Evolutionary conservation across 2,113 vertebrate species (phyloP), one percentile per base, ranked within the genome.

Genomic region (Takifugu flavidus): DNA sequence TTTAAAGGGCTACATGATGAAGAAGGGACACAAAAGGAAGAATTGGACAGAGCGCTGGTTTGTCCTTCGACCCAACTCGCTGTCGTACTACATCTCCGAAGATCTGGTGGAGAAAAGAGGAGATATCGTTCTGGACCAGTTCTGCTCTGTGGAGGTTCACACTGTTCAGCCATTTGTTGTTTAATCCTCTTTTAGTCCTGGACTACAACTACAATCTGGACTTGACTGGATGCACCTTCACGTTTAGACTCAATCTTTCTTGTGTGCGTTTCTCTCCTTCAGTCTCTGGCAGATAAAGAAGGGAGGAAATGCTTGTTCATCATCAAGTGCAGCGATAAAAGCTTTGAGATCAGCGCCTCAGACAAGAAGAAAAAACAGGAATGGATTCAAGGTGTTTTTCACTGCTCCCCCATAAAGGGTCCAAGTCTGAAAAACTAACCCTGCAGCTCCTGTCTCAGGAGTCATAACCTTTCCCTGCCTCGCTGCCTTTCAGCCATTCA

Each of bases 41-140:
- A 98, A 98, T 42, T 99, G 97, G 96, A 97, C 91, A 0, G 96
- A 98, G 75, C 93, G 95, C 53, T 99, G 97, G 97, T 99, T 99
- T 86, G 88, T 98, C 49, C 91, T 99, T 45, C 92, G 91, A 56
- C 94, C 94, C 69, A 92, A 72, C 59, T 71, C 89, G 11, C 90
- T 99, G 77, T 94, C 93, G 0, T 99, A 99, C 69, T 99, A 95
- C 20, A 78, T 90, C 61, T 88, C 92, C 65, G 97, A 98, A 85
- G 95, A 98, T 83, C 85, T 96, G 44, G 85, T 90, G 65, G 96
- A 98, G 71, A 95, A 95, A 88, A 97, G 93, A 75, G 96, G 96
- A 75, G 91, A 94, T 42, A 93, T 98, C 71, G 1, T 88, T 28
- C 80, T 99, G 90, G 92, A 95, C 78, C 87, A 80, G 45, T 92